These are phyloP conservation scores for Caenorhabditis japonica DNA, from an alignment of 2,888 invertebrate genomes.

Conservation along the genomic window DNA sequence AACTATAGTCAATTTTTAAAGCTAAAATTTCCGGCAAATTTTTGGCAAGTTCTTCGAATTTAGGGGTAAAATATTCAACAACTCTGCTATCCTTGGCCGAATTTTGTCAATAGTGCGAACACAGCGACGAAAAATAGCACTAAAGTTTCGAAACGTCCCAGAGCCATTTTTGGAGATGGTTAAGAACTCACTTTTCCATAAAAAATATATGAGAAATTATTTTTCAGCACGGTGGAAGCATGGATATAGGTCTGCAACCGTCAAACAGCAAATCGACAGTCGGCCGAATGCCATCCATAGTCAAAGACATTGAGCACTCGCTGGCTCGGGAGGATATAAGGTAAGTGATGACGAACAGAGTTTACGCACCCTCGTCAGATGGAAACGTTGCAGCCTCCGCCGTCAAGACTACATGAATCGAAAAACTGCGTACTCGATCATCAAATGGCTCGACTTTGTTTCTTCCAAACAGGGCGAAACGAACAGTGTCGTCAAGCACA, in stretches of 20 bases:
- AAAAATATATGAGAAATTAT: neutral
- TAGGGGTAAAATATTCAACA: no score
- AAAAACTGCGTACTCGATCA: constrained; percentile 28
- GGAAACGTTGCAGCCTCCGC: constrained; percentile 27
- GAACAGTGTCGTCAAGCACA: constrained; percentile 35
- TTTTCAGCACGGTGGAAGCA: constrained; percentile 29
- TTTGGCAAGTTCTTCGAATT: no score
- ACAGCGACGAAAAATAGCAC: no score
- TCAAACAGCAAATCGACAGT: neutral
- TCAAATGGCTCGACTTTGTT: constrained; percentile 52
- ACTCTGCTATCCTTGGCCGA: no score
- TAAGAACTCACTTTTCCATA: neutral
- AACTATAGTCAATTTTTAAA: no score
- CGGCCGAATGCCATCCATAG: constrained; percentile 11
- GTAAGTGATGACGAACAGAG: constrained; percentile 5
- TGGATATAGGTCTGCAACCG: constrained; percentile 9
- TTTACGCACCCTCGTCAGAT: constrained; percentile 2
- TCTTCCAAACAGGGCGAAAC: constrained; percentile 38
- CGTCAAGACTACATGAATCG: constrained; percentile 38
- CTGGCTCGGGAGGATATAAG: neutral
- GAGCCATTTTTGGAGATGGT: no score
- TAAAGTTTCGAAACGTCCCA: no score
- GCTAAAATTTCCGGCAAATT: no score
- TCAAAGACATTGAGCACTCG: constrained; percentile 14
- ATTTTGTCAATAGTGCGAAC: no score